Base-by-base conservation (phyloP, 2,113 vertebrate genomes). In the Cinclus mexicanus region DNA sequence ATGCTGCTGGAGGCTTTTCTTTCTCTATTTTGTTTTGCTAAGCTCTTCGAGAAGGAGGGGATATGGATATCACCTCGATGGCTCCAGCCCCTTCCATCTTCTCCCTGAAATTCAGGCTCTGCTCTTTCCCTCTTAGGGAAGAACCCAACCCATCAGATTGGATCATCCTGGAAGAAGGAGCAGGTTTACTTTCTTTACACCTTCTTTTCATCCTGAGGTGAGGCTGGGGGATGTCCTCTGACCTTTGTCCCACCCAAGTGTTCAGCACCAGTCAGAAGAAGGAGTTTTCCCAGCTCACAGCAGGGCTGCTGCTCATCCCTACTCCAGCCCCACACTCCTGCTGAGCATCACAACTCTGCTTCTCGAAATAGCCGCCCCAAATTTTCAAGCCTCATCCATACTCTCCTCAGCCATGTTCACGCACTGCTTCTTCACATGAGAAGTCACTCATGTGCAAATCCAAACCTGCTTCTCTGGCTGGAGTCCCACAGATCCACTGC, bases 11-110 rank as follows among this genome's bases (percentile, higher is more conserved):
- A 89, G 83, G 74, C 93, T 96, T 82, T 70, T 95, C 83, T 80
- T 97, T 89, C 60, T 74, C 83, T 87, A 53, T 96, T 95, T 95
- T 96, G 87, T 94, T 97, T 96, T 86, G 87, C 76, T 94, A 81
- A 68, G 69, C 60, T 91, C 53, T 76, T 93, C 72, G 77, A 95
- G 60, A 89, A 75, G 64, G 63, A 72, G 18, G 26, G 78, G 95
- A 69, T 60, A 35, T 8, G 41, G 46, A 15, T 49, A 78, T 69
- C 7, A 1, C 74, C 68, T 60, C 1, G 0, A 53, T 0, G 0
- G 46, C 60, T 89, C 55, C 79, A 70, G 55, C 33, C 24, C 53
- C 31, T 87, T 76, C 56, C 35, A 39, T 55, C 70, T 76, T 65
- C 53, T 81, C 84, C 84, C 59, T 8, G 3, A 69, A 94, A 92